Evolutionary conservation across 2,113 vertebrate species (phyloP).

Genomic region (Gambusia affinis): DNA sequence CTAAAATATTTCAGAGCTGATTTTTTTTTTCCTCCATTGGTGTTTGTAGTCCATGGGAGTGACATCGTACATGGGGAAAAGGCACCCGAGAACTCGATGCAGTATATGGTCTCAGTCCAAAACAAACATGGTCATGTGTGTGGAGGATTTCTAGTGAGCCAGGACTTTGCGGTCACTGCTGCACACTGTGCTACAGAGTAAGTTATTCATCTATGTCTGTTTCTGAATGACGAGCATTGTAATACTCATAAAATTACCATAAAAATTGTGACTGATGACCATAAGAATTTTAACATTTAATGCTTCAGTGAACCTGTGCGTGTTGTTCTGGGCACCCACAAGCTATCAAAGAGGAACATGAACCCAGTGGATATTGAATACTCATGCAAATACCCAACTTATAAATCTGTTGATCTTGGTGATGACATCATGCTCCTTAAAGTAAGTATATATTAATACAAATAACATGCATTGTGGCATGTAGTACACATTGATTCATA

Average conservation of each 20-base stretch:
- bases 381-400: background rate
- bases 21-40: background rate
- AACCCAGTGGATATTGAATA: background rate
- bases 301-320: background rate
- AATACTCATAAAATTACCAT: background rate
- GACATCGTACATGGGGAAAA: constrained; percentile 75
- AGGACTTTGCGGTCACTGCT: constrained; percentile 73
- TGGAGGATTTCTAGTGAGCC: constrained; percentile 73
- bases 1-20: background rate
- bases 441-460: constrained; percentile 40
- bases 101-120: constrained; percentile 76
- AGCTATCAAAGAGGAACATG: background rate
- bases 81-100: constrained; percentile 60
- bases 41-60: constrained; percentile 23
- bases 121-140: constrained; percentile 41
- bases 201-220: background rate
- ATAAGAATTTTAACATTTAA: background rate
- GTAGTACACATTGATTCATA: background rate
- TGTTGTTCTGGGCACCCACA: constrained; percentile 60
- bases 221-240: background rate
- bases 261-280: background rate
- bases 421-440: constrained; percentile 75
- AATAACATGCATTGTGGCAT: background rate
- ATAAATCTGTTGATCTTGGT: fast-evolving
- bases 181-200: constrained; percentile 59